Conservation (phyloP, 1,140 invertebrate genomes). For the Aphelinus certus region DNA sequence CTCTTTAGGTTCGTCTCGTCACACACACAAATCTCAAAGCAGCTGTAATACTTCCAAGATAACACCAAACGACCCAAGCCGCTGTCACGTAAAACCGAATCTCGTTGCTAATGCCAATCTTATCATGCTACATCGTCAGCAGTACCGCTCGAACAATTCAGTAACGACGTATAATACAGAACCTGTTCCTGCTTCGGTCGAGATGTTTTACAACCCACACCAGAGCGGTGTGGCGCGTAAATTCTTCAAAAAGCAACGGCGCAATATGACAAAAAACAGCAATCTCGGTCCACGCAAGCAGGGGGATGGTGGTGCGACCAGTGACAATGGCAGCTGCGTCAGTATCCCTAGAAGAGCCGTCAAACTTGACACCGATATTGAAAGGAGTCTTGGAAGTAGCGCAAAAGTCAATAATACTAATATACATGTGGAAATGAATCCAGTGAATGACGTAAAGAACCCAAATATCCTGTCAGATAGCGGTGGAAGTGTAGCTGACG, state of each 20-base stretch:
- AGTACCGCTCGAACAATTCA: slow-evolving; percentile 75
- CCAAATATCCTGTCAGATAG: slow-evolving; percentile 73
- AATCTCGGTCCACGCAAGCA: slow-evolving; percentile 76
- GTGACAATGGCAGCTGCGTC: slow-evolving; percentile 66
- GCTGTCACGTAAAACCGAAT: slow-evolving; percentile 39
- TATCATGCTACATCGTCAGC: slow-evolving; percentile 74
- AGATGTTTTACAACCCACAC: slow-evolving; percentile 91
- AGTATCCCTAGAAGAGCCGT: slow-evolving; percentile 63
- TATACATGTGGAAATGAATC: slow-evolving; percentile 74
- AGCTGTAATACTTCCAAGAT: slow-evolving; percentile 53
- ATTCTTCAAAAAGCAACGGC: slow-evolving; percentile 88
- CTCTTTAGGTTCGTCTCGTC: slow-evolving; percentile 57
- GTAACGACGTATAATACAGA: slow-evolving; percentile 76
- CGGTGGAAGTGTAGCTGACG: slow-evolving; percentile 63
- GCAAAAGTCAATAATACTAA: slow-evolving; percentile 83
- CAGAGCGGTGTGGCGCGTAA: slow-evolving; percentile 91
- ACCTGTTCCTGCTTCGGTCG: slow-evolving; percentile 68
- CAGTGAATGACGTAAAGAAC: slow-evolving; percentile 69
- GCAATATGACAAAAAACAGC: slow-evolving; percentile 75
- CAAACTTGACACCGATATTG: slow-evolving; percentile 68
- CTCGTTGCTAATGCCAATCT: slow-evolving; percentile 70
- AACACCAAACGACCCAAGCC: slow-evolving; percentile 43
- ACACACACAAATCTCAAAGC: slow-evolving; percentile 55
- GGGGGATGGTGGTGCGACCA: slow-evolving; percentile 71
- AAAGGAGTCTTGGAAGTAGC: slow-evolving; percentile 71